A percentile compares a stretch with the other conserved stretches of the same genome.
phyloP scores from a whole-genome alignment of 2,113 vertebrate genomes.

The Cyrtonyx montezumae region DNA sequence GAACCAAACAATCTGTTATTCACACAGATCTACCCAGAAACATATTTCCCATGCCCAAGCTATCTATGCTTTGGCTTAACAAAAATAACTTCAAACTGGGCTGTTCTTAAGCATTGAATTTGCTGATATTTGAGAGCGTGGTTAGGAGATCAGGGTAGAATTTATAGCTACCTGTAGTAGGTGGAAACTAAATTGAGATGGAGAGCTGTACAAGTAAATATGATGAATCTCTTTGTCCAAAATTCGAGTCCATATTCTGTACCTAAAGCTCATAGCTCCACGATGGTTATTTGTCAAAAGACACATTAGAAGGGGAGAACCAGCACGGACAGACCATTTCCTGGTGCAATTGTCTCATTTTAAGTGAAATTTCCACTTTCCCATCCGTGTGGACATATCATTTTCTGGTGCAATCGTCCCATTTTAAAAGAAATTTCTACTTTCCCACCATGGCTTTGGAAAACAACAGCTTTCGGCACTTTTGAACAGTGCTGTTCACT shows the following conservation, averaged over 20 bases:
- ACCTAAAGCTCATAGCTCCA: neutral
- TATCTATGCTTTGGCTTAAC: neutral
- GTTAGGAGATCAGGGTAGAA: accelerated
- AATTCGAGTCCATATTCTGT: accelerated
- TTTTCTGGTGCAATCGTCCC: neutral
- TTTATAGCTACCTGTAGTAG: neutral
- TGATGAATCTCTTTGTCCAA: accelerated
- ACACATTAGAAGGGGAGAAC: neutral
- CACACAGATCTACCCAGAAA: constrained; percentile 62
- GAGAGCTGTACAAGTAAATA: accelerated
- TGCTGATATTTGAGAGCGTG: neutral
- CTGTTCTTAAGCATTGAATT: neutral
- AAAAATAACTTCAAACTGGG: neutral
- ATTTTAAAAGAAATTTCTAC: neutral
- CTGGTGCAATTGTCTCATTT: neutral
- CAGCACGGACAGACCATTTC: accelerated
- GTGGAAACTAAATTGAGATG: accelerated
- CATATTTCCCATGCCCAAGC: constrained; percentile 1
- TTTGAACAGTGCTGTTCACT: neutral
- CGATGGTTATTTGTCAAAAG: neutral
- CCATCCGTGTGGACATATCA: neutral
- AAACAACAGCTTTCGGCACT: accelerated
- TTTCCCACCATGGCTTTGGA: neutral
- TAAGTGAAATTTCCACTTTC: neutral
- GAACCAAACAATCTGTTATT: constrained; percentile 66